Conservation (phyloP, 2,888 invertebrate species). For the Parnassius glacialis region DNA sequence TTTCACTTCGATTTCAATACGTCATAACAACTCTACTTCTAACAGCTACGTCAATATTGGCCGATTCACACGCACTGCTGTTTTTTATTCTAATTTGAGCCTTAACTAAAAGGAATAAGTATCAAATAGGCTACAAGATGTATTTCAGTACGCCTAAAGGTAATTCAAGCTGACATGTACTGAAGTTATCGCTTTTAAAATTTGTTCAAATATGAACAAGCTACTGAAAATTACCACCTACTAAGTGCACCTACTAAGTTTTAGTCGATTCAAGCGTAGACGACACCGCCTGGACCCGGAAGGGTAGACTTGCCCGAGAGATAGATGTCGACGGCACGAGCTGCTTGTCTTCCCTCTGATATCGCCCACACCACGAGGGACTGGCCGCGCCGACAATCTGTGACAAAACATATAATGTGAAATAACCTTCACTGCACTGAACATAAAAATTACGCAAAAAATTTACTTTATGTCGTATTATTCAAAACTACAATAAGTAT, state of each 20-base stretch:
- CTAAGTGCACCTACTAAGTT: not conserved
- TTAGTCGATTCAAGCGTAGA: conserved; percentile 51
- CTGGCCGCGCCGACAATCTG: conserved; percentile 99
- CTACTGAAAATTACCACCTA: not conserved
- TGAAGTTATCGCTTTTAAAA: not conserved
- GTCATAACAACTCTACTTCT: conserved; percentile 4
- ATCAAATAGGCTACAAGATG: conserved; percentile 1
- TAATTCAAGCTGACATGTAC: not conserved
- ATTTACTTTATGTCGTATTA: no score
- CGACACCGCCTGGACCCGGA: conserved; percentile 96
- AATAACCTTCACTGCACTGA: not conserved
- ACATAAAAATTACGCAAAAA: no score
- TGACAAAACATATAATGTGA: not conserved
- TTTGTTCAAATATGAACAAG: conserved; percentile 3
- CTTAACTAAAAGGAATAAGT: not conserved
- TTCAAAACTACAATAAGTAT: no score
- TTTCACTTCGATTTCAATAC: conserved; percentile 2
- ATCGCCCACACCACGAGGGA: conserved; percentile 99
- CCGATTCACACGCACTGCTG: not conserved
- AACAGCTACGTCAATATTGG: conserved; percentile 10
- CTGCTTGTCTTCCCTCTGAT: conserved; percentile 98
- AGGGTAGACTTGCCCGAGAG: conserved; percentile 89
- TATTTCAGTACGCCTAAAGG: not conserved
- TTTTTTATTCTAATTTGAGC: not conserved
- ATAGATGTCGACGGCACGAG: conserved; percentile 93